Evolutionary conservation across 2,113 vertebrate species (phyloP), one percentile per base, ranked within the genome.

Genomic region (Tupaia tana): DNA sequence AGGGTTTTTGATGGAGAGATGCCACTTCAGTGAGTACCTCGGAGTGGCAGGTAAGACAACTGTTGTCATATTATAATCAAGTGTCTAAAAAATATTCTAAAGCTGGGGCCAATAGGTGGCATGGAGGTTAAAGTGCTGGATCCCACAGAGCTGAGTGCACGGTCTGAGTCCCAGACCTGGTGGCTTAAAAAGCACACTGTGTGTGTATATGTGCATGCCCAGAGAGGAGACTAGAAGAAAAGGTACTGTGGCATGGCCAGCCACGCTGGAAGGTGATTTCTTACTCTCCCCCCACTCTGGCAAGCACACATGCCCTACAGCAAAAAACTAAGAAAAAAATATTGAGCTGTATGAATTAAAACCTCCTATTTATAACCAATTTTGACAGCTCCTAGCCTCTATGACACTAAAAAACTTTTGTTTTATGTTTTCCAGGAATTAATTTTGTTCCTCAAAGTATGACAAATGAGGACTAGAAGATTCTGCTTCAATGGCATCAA

Each of bases 371-470:
- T 61, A 34, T 64, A 95, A 96, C 29, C 7, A 24, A 96, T 31
- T 89, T 75, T 87, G 67, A 86, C 10, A 90, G 25, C 54, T 81
- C 10, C 25, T 82, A 86, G 81, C 7, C 56, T 92, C 18, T 74
- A 81, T 43, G 67, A 81, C 20, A 93, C 71, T 95, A 86, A 84
- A 90, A 94, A 9, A 84, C 89, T 80, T 93, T 85, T 90, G 69
- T 89, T 90, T 97, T 82, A 3, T 84, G 59, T 66, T 82, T 96
- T 74, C 79, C 16, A 70, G 61, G 9, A 86, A 82, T 3, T 89
- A 9, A 92, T 88, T 89, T 95, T 82, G 56, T 77, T 95, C 20
- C 43, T 94, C 8, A 2, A 83, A 77, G 43, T 75, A 1, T 70
- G 61, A 91, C 82, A 86, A 89, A 85, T 91, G 56, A 74, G 61